A percentile compares a stretch with the other conserved stretches of the same genome.
Evolutionary conservation across 2,888 invertebrate species (phyloP).

Genomic region (Phengaris arion): DNA sequence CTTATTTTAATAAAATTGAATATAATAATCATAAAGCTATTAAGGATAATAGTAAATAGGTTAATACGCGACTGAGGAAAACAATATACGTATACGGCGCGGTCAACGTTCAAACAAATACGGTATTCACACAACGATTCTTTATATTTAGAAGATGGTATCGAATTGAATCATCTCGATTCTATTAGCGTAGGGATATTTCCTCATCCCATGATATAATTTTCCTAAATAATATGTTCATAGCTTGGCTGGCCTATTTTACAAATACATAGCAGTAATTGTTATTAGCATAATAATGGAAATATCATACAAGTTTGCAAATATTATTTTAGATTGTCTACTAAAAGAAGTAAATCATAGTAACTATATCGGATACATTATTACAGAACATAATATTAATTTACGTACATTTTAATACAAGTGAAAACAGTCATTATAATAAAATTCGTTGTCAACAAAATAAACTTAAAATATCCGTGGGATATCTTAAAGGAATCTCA

Average conservation of each 20-base stretch:
- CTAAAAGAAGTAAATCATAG: no score
- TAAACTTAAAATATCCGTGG: not conserved
- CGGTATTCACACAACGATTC: slow-evolving; percentile 66
- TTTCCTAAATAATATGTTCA: not conserved
- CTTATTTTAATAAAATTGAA: slow-evolving; percentile 13
- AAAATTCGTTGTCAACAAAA: not conserved
- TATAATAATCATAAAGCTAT: slow-evolving; percentile 32
- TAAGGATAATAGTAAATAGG: slow-evolving; percentile 48
- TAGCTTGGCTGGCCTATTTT: slow-evolving; percentile 15
- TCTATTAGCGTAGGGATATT: slow-evolving; percentile 56
- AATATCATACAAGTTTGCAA: not conserved
- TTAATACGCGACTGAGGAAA: slow-evolving; percentile 51
- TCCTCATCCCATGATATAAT: slow-evolving; percentile 49
- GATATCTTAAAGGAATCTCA: slow-evolving; percentile 26
- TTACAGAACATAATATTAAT: no score
- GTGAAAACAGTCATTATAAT: not conserved
- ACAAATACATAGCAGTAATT: not conserved
- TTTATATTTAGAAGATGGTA: slow-evolving; percentile 70
- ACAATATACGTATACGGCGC: slow-evolving; percentile 59
- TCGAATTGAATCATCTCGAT: slow-evolving; percentile 62
- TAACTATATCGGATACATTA: no score
- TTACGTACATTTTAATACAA: not conserved
- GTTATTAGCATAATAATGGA: not conserved
- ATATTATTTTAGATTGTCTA: not conserved
- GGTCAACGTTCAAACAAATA: slow-evolving; percentile 61